These are phyloP conservation scores for Cheilosia scutellata DNA, from an alignment of 2,888 invertebrate genomes.

Conservation along the genomic window DNA sequence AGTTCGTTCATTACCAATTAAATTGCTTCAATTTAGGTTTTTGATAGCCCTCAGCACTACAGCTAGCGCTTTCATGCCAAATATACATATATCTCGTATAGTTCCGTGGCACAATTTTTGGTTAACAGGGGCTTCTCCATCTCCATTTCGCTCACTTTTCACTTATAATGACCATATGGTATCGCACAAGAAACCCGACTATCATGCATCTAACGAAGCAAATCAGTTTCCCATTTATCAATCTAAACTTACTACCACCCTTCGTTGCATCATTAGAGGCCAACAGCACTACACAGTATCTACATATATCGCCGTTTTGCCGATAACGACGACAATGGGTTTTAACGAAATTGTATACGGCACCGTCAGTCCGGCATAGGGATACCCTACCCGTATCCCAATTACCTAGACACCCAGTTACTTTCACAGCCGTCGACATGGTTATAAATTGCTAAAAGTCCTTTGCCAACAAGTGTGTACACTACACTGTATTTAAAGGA, in stretches of 20 bases:
- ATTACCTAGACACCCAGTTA: constrained; percentile 63
- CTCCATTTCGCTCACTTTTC: not conserved
- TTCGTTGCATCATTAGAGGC: constrained; percentile 53
- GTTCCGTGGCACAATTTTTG: not conserved
- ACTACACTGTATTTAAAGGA: constrained; percentile 64
- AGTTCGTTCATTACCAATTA: no score
- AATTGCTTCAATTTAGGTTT: no score
- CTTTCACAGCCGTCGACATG: constrained; percentile 45
- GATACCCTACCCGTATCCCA: constrained; percentile 59
- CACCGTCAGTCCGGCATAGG: constrained; percentile 36
- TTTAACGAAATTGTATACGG: constrained; percentile 55
- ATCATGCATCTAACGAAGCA: constrained; percentile 29
- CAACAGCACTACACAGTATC: not conserved
- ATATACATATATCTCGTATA: no score
- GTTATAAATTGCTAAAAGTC: constrained; percentile 70
- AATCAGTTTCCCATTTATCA: constrained; percentile 70
- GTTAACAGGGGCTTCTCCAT: not conserved
- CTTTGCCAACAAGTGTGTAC: constrained; percentile 52
- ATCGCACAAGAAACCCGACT: constrained; percentile 22
- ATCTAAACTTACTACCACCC: constrained; percentile 39
- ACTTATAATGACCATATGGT: not conserved
- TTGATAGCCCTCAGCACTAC: no score
- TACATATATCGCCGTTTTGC: not conserved
- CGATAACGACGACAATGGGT: constrained; percentile 36
- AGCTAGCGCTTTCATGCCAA: no score